These are phyloP conservation scores for Gasterosteus aculeatus DNA, from an alignment of 2,113 vertebrate species.

Conservation along the genomic window DNA sequence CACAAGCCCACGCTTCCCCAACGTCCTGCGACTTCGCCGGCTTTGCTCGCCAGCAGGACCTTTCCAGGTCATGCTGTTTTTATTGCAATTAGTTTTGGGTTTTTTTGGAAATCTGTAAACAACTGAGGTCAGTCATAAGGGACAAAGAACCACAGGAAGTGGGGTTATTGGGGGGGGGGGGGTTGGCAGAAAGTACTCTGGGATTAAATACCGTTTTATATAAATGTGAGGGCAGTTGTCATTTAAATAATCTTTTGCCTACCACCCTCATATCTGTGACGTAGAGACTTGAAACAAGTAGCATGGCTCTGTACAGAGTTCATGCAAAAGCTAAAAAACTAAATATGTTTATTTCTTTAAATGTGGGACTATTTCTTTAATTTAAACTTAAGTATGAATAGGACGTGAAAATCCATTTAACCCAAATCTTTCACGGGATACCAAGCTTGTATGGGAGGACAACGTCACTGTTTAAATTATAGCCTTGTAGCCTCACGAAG, in stretches of 20 bases:
- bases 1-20: constrained; percentile 45
- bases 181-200: not conserved
- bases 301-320: not conserved
- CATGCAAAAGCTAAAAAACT: not conserved
- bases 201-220: not conserved
- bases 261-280: not conserved
- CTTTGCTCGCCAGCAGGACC: constrained; percentile 43
- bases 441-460: not conserved
- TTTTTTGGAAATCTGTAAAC: constrained; percentile 26
- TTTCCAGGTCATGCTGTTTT: constrained; percentile 30
- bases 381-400: not conserved
- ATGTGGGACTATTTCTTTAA: not conserved
- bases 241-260: not conserved
- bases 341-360: not conserved
- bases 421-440: not conserved
- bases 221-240: not conserved
- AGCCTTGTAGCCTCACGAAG: not conserved
- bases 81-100: constrained; percentile 27
- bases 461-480: not conserved
- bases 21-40: constrained; percentile 39
- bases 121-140: constrained; percentile 25
- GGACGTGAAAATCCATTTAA: not conserved
- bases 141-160: constrained; percentile 9
- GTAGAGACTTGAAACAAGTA: not conserved
- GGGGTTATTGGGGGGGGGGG: not conserved